Base-by-base conservation (phyloP, 2,888 invertebrate species). In the Liposcelis brunnea region DNA sequence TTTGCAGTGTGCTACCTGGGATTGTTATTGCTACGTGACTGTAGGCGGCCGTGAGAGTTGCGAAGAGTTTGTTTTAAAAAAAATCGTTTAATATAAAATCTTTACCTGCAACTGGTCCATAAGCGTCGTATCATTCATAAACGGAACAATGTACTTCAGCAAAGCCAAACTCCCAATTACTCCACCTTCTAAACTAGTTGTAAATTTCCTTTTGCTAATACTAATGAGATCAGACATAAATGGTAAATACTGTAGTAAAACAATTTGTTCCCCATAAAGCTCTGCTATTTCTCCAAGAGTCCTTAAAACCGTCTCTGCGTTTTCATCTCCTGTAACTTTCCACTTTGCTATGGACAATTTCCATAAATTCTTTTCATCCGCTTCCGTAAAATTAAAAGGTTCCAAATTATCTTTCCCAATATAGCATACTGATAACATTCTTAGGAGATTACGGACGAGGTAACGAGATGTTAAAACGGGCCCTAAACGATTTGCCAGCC, bases 371-470 rank as follows among this genome's bases (percentile, higher is more conserved):
- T 68, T 68, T 16, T 57, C 48, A 40, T 21, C 62, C 7, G 60
- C 62, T 12, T 55, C 42, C 1, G 61, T 62, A 0, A 61, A 58
- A 1, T 51, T 44, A 49, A 65, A 60, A 1, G 70, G 66, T 35
- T 69, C 62, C 21, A 85, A 65, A 59, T 82, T 84, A 51, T 85
- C 84, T 56, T 75, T 77, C 0, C 85, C 89, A 16, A 87, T 78
- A 60, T 93, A 97, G 62, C 95, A 97, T 2, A 95, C 64, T 0
- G 91, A 86, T 44, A 97, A 65, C 86, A 97, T 93, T 57, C 93
- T 77, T 10, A 97, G 68, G 51, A 98, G 69, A 67, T 94, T 94
- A 48, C 87, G 73, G 0, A 93, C 85, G 21, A 97, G 70, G 65
- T 87, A 82, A 53, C 86, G 77, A 34, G 94, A 89, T 0, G 91